These are phyloP conservation scores for Pholis gunnellus DNA, from an alignment of 2,113 vertebrate genomes.

Conservation along the genomic window DNA sequence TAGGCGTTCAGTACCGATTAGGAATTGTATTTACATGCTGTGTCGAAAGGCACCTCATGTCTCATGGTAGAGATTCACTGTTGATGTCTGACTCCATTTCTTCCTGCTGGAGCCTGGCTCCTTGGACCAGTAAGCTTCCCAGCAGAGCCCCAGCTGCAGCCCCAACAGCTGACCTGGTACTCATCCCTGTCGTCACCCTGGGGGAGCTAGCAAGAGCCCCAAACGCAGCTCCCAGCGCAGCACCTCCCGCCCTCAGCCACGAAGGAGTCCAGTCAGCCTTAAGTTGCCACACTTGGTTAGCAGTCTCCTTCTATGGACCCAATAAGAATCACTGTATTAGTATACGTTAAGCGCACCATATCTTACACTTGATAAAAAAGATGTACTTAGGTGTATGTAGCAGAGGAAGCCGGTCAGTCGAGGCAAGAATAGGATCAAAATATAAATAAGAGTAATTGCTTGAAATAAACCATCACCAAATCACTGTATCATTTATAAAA, in stretches of 20 bases:
- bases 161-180: no score
- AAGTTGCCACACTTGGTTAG: no score
- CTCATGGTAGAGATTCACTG: not conserved
- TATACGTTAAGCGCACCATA: not conserved
- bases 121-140: constrained; percentile 11
- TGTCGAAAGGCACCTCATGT: not conserved
- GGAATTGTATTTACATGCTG: not conserved
- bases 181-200: no score
- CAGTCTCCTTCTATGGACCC: no score
- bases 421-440: not conserved
- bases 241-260: no score
- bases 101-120: not conserved
- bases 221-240: no score
- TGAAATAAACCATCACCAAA: not conserved
- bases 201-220: no score
- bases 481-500: not conserved
- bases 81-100: not conserved
- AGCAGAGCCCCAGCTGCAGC: not conserved
- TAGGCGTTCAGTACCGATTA: not conserved
- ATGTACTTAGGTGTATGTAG: not conserved
- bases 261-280: no score
- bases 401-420: not conserved
- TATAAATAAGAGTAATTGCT: not conserved
- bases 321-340: no score
- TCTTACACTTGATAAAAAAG: no score